These are phyloP conservation scores for Ephialtes manifestator DNA, from an alignment of 2,888 invertebrate species.

Conservation along the genomic window DNA sequence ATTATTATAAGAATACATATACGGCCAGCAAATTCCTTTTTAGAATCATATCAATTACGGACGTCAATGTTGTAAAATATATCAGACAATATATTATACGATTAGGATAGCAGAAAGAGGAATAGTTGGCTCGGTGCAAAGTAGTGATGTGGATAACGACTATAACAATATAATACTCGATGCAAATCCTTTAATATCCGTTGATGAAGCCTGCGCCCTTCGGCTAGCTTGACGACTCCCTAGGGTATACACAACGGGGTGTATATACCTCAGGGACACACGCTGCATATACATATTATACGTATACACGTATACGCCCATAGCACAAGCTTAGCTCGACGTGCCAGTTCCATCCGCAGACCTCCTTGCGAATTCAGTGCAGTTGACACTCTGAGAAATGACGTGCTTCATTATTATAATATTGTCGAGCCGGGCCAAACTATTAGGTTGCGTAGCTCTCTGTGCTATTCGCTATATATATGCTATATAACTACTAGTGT, in stretches of 20 bases:
- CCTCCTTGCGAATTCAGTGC: constrained; percentile 82
- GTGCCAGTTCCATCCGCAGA: constrained; percentile 76
- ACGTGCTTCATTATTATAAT: constrained; percentile 83
- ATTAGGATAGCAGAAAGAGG: background rate
- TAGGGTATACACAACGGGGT: constrained; percentile 77
- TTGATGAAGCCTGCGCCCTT: constrained; percentile 83
- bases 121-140: constrained; percentile 21
- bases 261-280: constrained; percentile 63
- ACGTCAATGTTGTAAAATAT: background rate
- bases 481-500: constrained; percentile 10
- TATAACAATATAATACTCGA: constrained; percentile 84
- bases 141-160: constrained; percentile 76
- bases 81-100: background rate
- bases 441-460: constrained; percentile 61
- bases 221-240: constrained; percentile 80
- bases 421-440: constrained; percentile 73
- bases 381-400: constrained; percentile 86
- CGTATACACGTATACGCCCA: constrained; percentile 44
- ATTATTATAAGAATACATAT: too few species aligned
- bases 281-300: constrained; percentile 43
- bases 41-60: constrained; percentile 28
- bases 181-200: constrained; percentile 86
- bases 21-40: too few species aligned
- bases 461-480: constrained; percentile 12
- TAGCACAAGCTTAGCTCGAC: constrained; percentile 71